phyloP scores from a whole-genome alignment of 35 echinoderm and acorn worm species.

The Heliocidaris erythrogramma region DNA sequence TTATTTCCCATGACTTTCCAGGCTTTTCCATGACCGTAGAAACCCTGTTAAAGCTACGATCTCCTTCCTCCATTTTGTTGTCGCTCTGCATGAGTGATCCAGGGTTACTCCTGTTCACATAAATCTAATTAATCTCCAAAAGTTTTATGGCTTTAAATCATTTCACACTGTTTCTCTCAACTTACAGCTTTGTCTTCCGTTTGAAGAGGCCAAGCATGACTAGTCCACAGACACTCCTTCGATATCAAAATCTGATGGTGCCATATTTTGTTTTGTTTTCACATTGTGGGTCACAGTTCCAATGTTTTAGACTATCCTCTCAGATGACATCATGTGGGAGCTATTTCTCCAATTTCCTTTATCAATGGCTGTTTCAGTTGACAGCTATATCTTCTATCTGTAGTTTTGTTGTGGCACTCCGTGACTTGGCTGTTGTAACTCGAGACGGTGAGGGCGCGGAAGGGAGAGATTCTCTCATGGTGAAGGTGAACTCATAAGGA shows the following conservation, averaged over 20 bases:
- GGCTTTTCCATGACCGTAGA: too few species aligned
- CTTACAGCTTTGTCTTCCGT: too few species aligned
- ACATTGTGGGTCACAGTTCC: neutral
- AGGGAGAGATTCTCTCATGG: conserved; percentile 49
- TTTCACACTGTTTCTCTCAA: too few species aligned
- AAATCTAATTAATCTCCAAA: too few species aligned
- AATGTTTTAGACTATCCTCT: neutral
- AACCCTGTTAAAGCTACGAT: too few species aligned
- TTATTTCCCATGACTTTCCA: too few species aligned
- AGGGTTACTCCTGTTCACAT: too few species aligned
- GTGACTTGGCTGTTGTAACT: conserved; percentile 56
- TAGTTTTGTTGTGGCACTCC: conserved; percentile 45
- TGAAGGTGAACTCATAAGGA: conserved; percentile 81
- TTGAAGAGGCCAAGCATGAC: too few species aligned
- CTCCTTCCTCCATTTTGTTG: too few species aligned
- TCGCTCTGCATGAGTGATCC: too few species aligned
- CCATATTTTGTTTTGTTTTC: neutral
- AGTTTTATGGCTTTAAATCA: too few species aligned
- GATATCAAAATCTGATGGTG: neutral
- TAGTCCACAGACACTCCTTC: neutral
- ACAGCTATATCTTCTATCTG: neutral
- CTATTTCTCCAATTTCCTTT: too few species aligned
- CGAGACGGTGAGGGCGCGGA: conserved; percentile 62
- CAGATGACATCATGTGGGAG: neutral
- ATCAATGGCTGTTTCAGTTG: neutral